Evolutionary conservation across 2,888 invertebrate species (phyloP), one percentile per base, ranked within the genome.

Genomic region (Phytoseiulus persimilis): DNA sequence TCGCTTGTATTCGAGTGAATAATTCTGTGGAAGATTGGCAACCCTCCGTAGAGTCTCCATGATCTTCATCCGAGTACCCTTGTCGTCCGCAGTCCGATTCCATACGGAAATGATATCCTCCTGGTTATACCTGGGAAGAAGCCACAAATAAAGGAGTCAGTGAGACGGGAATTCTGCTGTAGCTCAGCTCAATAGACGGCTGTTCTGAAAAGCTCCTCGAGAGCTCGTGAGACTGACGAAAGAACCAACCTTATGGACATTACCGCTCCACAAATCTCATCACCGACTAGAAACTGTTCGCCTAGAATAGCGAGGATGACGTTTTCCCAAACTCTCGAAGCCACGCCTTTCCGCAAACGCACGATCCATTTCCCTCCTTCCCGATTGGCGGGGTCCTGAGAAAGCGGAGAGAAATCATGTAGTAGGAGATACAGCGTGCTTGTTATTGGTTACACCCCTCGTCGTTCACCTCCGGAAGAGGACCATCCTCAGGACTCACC

Each of bases 331-430:
- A 98, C 98, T 91, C 98, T 95, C 83, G 97, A 97, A 89, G 97
- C 97, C 93, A 98, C 95, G 91, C 97, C 96, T 94, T 98, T 98
- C 92, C 97, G 95, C 93, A 99, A 94, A 91, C 98, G 94, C 91
- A 99, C 96, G 91, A 98, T 97, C 98, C 99, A 99, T 94, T 98
- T 98, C 45, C 99, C 99, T 90, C 99, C 99, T 93, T 96, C 95
- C 92, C 96, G 95, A 94, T 99, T 99, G 89, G 97, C 97, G 90
- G 96, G 95, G 93, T 99, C 98, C 94, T 95, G 91, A 6, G 39
- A 39, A 39, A 39, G 9, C 9, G 3, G 39, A 39, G 39, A 39
- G 3, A 39, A 39, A 9, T 39, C n/a, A n/a, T n/a, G n/a, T n/a
- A n/a, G n/a, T n/a, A n/a, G n/a, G n/a, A n/a, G n/a, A n/a, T n/a